Evolutionary conservation across 2,888 invertebrate species (phyloP), one percentile per base, ranked within the genome.

Genomic region (Cactoblastis cactorum): DNA sequence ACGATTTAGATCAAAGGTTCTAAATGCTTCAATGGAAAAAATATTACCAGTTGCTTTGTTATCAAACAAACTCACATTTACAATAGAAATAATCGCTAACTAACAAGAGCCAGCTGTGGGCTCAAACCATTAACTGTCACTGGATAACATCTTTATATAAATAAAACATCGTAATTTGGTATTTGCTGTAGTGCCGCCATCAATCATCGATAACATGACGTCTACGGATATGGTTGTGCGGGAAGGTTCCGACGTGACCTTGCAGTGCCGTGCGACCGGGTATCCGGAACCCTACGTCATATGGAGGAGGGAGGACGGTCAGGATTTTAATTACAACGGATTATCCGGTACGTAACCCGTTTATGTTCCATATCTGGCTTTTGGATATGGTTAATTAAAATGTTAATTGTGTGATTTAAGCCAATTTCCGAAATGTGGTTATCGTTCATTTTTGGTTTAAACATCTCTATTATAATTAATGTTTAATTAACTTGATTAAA

Each of bases 251-350:
- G 96, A 97, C 82, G 96, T 97, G 56, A 95, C 96, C 63, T 86
- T 97, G 77, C 94, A 94, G 68, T 97, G 97, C 80, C 95, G 95
- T 71, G 97, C 97, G 33, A 92, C 93, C 19, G 97, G 97, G 61
- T 96, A 95, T 81, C 96, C 96, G 0, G 96, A 96, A 72, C 97
- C 97, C 48, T 96, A 96, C 78, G 96, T 97, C 67, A 96, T 96
- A 94, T 97, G 97, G 97, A 91, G 96, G 45, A 91, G 97, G 48
- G 97, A 97, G 80, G 97, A 97, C 75, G 96, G 96, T 56, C 94
- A 95, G 70, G 95, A 95, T 79, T 96, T 97, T 86, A 93, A 95
- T 83, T 96, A 96, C 84, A 96, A 96, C 69, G 96, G 96, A 41
- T 95, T 95, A 79, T 94, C 93, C 77, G 96, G 96, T 96, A 89